Conservation (phyloP, 2,797 vertebrate species). For the Anableps anableps region DNA sequence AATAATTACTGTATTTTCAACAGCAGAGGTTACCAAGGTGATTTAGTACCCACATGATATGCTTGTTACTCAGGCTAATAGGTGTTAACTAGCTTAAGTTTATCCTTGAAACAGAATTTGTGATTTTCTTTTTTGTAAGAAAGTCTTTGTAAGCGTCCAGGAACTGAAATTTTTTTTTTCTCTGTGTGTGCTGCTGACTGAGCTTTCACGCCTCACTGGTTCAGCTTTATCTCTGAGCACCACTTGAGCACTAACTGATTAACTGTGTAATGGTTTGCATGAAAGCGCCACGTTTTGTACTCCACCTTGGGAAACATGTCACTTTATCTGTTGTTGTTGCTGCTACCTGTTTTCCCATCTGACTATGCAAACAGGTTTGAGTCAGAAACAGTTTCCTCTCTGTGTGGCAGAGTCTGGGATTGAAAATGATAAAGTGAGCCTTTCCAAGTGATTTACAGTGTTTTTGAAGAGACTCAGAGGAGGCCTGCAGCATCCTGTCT, state of each 20-base stretch:
- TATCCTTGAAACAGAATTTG: not conserved
- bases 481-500: slow-evolving; percentile 65
- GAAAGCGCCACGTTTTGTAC: slow-evolving; percentile 7
- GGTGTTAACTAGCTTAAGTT: not conserved
- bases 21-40: not conserved
- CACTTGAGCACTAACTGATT: slow-evolving; percentile 1
- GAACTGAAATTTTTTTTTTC: too few relatives aligned
- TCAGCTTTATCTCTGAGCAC: not conserved
- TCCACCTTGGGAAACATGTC: slow-evolving; percentile 21
- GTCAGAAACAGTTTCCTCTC: slow-evolving; percentile 45
- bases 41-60: not conserved
- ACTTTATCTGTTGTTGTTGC: slow-evolving; percentile 13
- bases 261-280: slow-evolving; percentile 4
- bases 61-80: not conserved
- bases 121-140: not conserved
- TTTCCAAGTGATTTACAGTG: slow-evolving; percentile 63
- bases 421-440: slow-evolving; percentile 62
- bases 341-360: slow-evolving; percentile 27
- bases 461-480: slow-evolving; percentile 67
- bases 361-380: slow-evolving; percentile 55
- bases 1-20: not conserved
- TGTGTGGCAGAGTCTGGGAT: slow-evolving; percentile 51
- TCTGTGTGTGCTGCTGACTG: not conserved
- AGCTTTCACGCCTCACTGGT: not conserved
- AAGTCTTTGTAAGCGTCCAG: too few relatives aligned